A percentile compares a stretch with the other conserved stretches of the same genome.
Conservation (phyloP, 2,797 vertebrate species). For the Pteropus rufus region DNA sequence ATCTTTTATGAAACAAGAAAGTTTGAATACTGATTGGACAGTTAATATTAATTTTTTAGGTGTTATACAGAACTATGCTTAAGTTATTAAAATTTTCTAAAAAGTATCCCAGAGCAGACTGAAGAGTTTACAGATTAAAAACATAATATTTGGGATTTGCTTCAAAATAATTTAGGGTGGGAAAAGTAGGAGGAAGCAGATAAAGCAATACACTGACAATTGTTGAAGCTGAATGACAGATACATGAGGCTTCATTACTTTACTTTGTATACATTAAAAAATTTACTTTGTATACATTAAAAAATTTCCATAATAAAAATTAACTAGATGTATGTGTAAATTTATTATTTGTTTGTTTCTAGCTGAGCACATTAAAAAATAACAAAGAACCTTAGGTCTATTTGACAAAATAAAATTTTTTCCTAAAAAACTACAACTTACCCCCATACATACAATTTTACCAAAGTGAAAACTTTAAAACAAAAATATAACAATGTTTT, state of each 20-base stretch:
- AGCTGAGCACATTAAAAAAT: background rate
- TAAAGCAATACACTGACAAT: background rate
- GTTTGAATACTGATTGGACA: background rate
- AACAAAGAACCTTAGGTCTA: background rate
- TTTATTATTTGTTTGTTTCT: background rate
- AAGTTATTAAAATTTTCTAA: background rate
- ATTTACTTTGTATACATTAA: background rate
- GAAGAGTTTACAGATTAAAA: background rate
- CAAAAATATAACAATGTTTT: slow-evolving; percentile 21
- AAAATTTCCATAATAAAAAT: background rate
- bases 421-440: background rate
- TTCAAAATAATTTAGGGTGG: background rate
- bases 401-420: background rate
- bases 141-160: background rate
- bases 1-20: background rate
- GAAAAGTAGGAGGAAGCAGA: background rate
- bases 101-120: background rate
- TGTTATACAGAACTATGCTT: background rate
- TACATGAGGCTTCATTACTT: background rate
- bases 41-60: background rate
- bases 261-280: background rate
- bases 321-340: background rate
- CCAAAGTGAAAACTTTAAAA: background rate
- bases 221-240: background rate
- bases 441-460: background rate